phyloP scores from a whole-genome alignment of 2,797 vertebrate genomes.

The Poliocrania exsul region DNA sequence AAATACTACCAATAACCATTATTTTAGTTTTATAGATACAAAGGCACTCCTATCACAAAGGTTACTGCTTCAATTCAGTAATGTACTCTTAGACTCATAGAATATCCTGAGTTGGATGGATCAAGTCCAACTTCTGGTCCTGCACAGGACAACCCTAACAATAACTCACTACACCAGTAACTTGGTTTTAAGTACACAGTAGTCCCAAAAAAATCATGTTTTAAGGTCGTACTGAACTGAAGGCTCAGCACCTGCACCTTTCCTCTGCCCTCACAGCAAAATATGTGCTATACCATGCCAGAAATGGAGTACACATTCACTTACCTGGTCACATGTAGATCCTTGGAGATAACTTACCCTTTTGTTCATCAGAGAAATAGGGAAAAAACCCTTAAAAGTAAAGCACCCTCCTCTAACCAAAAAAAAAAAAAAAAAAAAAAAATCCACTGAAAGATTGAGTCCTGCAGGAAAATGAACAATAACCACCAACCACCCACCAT shows the following conservation, averaged over 20 bases:
- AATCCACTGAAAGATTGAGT: neutral
- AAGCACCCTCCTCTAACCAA: neutral
- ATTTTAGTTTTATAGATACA: neutral
- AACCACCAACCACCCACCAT: neutral
- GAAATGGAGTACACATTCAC: neutral
- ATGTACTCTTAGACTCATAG: neutral
- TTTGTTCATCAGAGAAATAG: neutral
- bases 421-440: neutral
- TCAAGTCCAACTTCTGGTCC: neutral
- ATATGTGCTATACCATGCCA: neutral
- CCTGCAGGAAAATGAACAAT: neutral
- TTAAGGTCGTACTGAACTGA: neutral
- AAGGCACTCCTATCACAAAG: fast-evolving
- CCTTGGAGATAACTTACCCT: neutral
- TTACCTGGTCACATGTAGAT: neutral
- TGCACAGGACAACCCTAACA: neutral
- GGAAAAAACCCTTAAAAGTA: too few relatives aligned
- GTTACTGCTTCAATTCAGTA: neutral
- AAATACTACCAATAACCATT: neutral
- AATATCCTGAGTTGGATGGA: neutral
- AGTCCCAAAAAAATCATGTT: neutral
- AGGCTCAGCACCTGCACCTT: neutral
- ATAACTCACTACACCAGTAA: neutral
- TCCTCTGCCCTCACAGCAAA: neutral
- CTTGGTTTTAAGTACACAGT: neutral